These are phyloP conservation scores for Ceratina calcarata DNA, from an alignment of 1,140 invertebrate genomes.

Conservation along the genomic window DNA sequence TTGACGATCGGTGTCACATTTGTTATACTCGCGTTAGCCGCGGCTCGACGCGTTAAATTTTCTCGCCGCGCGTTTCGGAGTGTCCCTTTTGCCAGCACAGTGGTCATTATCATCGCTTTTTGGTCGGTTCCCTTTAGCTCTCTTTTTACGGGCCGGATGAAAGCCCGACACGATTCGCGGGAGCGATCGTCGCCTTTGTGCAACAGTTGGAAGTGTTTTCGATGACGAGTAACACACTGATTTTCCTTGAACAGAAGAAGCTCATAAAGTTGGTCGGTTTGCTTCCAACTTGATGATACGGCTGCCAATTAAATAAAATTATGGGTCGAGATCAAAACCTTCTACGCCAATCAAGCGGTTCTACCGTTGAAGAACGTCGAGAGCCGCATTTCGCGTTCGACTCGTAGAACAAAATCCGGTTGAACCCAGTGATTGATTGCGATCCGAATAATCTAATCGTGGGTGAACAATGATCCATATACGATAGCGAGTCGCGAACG, in stretches of 20 bases:
- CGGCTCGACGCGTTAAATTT: constrained; percentile 25
- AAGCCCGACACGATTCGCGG: background rate
- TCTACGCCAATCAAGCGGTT: background rate
- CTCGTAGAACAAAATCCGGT: constrained; percentile 3
- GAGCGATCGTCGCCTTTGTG: constrained; percentile 8
- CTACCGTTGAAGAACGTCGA: background rate
- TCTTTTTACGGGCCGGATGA: background rate
- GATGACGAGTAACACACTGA: background rate
- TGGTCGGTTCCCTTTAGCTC: background rate
- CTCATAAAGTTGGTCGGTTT: no score
- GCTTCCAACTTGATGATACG: no score
- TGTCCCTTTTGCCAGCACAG: background rate
- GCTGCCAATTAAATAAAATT: no score
- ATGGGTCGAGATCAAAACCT: no score
- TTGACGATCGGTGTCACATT: constrained; percentile 60
- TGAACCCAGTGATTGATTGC: background rate
- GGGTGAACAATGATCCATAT: constrained; percentile 27
- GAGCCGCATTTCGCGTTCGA: background rate
- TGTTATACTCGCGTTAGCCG: constrained; percentile 47
- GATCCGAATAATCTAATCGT: background rate
- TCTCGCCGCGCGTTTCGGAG: constrained; percentile 3
- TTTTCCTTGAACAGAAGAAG: background rate
- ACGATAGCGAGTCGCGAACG: background rate
- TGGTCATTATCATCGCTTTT: background rate
- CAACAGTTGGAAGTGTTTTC: constrained; percentile 1